These are phyloP conservation scores for Harmothoe impar DNA, from an alignment of 2,888 invertebrate genomes.

Conservation along the genomic window DNA sequence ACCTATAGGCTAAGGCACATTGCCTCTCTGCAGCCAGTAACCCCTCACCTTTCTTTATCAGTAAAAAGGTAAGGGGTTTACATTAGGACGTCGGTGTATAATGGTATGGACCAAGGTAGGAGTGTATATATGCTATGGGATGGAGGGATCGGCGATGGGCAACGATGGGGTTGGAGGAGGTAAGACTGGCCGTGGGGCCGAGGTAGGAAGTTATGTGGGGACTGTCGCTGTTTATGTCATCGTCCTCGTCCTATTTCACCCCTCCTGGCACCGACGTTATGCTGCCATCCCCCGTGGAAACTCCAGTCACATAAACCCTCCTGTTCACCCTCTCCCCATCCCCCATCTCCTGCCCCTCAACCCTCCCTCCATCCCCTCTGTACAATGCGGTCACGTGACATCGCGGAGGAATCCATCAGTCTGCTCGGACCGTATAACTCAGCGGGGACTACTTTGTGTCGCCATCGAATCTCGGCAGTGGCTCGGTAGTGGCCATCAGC, in stretches of 20 bases:
- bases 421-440: constrained; percentile 44
- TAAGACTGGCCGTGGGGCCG: not conserved
- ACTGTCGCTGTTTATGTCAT: constrained; percentile 30
- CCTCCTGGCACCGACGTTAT: constrained; percentile 41
- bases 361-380: not conserved
- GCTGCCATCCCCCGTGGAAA: constrained; percentile 27
- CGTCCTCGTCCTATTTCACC: constrained; percentile 27
- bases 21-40: too few relatives aligned
- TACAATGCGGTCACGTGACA: constrained; percentile 40
- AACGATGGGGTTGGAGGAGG: too few relatives aligned
- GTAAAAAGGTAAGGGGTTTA: too few relatives aligned
- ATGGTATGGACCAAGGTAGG: too few relatives aligned
- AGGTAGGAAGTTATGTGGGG: not conserved
- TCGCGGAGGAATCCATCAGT: constrained; percentile 54
- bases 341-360: not conserved
- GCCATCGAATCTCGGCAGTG: constrained; percentile 50
- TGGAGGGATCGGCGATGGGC: too few relatives aligned
- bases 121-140: too few relatives aligned
- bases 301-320: constrained; percentile 21
- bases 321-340: not conserved
- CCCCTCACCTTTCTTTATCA: too few relatives aligned
- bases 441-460: constrained; percentile 56
- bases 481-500: not conserved
- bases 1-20: too few relatives aligned
- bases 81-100: too few relatives aligned